Evolutionary conservation across 2,797 vertebrate genomes (phyloP).

Genomic region (Cetoscarus ocellatus): DNA sequence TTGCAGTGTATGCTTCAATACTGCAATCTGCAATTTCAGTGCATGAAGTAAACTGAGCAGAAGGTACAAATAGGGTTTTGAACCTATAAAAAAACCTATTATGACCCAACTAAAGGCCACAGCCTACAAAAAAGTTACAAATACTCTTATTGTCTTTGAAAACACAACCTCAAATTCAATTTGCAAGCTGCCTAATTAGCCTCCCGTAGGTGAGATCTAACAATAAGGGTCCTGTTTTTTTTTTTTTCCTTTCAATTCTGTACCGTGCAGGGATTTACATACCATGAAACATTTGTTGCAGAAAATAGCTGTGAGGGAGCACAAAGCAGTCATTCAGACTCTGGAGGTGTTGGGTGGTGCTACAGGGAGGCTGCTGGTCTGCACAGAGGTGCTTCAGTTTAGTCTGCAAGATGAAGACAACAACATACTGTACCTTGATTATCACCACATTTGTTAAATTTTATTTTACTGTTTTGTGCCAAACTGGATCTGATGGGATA

Average conservation of each 20-base stretch:
- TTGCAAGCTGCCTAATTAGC: constrained; percentile 1
- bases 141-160: too few relatives aligned
- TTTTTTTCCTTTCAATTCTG: constrained; percentile 10
- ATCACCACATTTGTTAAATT: not conserved
- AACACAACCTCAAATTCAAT: too few relatives aligned
- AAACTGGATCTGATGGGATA: too few relatives aligned
- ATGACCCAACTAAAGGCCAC: too few relatives aligned
- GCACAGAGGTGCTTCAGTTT: constrained; percentile 64
- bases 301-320: constrained; percentile 22
- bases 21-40: too few relatives aligned
- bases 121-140: too few relatives aligned
- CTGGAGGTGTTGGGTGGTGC: constrained; percentile 32
- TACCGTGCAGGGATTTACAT: constrained; percentile 38
- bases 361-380: constrained; percentile 5
- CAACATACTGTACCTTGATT: not conserved
- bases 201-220: not conserved
- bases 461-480: too few relatives aligned
- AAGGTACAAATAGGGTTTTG: too few relatives aligned
- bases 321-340: constrained; percentile 66
- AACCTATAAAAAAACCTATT: too few relatives aligned
- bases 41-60: too few relatives aligned
- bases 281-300: constrained; percentile 36
- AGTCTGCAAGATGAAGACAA: constrained; percentile 7
- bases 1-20: too few relatives aligned
- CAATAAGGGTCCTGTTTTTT: constrained; percentile 9